Conservation (phyloP, 2,888 invertebrate species). For the Tipula helvola region DNA sequence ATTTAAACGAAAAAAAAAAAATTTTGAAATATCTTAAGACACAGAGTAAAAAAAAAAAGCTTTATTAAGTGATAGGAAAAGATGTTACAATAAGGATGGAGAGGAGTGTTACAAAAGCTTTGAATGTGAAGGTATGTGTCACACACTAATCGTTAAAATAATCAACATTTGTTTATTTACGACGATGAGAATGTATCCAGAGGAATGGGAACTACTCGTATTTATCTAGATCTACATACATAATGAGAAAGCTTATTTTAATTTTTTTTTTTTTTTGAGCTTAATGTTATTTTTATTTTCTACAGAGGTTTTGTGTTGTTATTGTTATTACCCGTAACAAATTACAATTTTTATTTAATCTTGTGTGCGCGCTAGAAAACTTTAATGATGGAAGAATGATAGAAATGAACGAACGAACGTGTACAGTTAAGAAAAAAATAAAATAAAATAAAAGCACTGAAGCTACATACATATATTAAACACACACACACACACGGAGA, state of each 20-base stretch:
- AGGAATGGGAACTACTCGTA: not conserved
- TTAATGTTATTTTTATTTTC: not conserved
- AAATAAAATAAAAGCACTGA: not conserved
- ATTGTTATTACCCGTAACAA: not conserved
- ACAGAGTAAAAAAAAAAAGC: not conserved
- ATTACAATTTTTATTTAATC: not conserved
- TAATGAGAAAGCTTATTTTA: not conserved
- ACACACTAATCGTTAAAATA: not conserved
- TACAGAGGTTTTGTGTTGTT: not conserved
- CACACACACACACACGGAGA: not conserved
- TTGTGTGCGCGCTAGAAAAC: not conserved
- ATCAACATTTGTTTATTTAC: not conserved
- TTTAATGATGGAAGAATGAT: not conserved
- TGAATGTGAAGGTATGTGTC: not conserved
- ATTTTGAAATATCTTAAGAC: not conserved
- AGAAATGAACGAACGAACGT: not conserved
- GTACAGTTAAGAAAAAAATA: not conserved
- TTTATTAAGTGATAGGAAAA: conserved; percentile 4
- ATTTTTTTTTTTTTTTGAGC: not conserved
- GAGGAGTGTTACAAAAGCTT: not conserved
- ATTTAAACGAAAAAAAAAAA: not conserved
- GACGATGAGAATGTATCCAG: not conserved
- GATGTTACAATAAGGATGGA: not conserved
- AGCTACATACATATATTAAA: not conserved
- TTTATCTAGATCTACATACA: not conserved